These are phyloP conservation scores for Sphyrna mokarran DNA, from an alignment of 2,113 vertebrate genomes.

Conservation along the genomic window DNA sequence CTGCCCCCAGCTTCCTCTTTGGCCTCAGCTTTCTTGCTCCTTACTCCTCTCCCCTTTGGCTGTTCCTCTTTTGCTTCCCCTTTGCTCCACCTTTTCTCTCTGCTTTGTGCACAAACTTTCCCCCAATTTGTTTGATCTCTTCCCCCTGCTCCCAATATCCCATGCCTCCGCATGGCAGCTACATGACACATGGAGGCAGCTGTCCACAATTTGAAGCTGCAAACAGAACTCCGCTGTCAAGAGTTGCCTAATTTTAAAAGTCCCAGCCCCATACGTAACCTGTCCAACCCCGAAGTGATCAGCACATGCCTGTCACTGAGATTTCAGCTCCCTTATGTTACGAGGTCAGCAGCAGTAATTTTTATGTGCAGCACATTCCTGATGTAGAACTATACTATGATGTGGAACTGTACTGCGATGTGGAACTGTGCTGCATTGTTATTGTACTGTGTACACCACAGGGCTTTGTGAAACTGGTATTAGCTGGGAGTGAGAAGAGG, in stretches of 20 bases:
- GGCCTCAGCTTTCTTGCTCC: slow-evolving; percentile 35
- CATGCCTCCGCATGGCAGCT: slow-evolving; percentile 47
- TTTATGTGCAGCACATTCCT: not conserved
- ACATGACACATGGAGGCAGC: slow-evolving; percentile 50
- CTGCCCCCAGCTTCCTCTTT: not conserved
- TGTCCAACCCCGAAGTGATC: slow-evolving; percentile 43
- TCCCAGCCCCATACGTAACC: slow-evolving; percentile 47
- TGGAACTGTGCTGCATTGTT: not conserved
- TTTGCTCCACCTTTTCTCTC: slow-evolving; percentile 38
- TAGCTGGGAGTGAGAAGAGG: not conserved
- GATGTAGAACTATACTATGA: not conserved
- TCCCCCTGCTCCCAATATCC: no score
- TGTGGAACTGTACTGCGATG: not conserved
- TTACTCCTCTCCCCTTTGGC: no score
- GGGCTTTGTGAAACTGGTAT: not conserved
- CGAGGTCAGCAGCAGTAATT: slow-evolving; percentile 35
- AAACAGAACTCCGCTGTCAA: slow-evolving; percentile 45
- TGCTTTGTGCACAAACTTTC: not conserved
- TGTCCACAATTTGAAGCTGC: slow-evolving; percentile 49
- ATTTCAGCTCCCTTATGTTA: slow-evolving; percentile 37
- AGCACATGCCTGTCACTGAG: slow-evolving; percentile 51
- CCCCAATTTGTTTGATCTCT: slow-evolving; percentile 44
- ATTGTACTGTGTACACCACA: not conserved
- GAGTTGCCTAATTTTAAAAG: slow-evolving; percentile 40
- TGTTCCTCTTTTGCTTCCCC: not conserved